A percentile compares a stretch with the other conserved stretches of the same genome.
These are phyloP conservation scores for Albula goreensis DNA, from an alignment of 2,113 vertebrate species.

Conservation along the genomic window DNA sequence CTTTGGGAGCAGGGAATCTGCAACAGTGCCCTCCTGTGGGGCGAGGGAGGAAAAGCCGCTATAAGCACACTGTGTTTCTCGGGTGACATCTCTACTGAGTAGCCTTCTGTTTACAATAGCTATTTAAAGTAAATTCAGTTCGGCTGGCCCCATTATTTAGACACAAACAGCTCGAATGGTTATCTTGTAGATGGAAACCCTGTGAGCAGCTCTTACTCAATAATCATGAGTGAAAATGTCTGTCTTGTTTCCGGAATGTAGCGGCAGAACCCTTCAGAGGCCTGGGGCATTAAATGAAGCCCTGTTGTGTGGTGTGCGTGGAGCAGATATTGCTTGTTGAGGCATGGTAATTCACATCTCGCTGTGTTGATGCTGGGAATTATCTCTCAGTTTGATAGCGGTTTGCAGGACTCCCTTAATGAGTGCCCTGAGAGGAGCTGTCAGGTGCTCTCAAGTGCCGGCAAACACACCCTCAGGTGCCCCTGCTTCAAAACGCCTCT, in stretches of 20 bases:
- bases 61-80: too few relatives aligned
- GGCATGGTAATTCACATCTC: not conserved
- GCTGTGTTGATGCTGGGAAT: not conserved
- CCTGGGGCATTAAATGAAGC: not conserved
- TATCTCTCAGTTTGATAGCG: not conserved
- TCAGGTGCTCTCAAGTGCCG: not conserved
- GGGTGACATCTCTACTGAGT: too few relatives aligned
- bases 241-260: not conserved
- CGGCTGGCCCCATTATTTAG: too few relatives aligned
- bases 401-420: not conserved
- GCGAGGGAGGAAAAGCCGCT: too few relatives aligned
- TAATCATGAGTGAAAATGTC: not conserved
- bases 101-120: too few relatives aligned
- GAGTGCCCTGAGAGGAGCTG: not conserved
- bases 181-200: too few relatives aligned
- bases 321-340: not conserved
- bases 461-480: not conserved
- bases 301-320: not conserved
- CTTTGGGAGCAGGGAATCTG: too few relatives aligned
- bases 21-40: too few relatives aligned
- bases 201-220: not conserved
- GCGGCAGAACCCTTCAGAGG: too few relatives aligned
- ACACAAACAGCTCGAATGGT: too few relatives aligned
- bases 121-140: too few relatives aligned
- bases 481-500: not conserved